Evolutionary conservation across 2,113 vertebrate species (phyloP).

Genomic region (Datnioides undecimradiatus): DNA sequence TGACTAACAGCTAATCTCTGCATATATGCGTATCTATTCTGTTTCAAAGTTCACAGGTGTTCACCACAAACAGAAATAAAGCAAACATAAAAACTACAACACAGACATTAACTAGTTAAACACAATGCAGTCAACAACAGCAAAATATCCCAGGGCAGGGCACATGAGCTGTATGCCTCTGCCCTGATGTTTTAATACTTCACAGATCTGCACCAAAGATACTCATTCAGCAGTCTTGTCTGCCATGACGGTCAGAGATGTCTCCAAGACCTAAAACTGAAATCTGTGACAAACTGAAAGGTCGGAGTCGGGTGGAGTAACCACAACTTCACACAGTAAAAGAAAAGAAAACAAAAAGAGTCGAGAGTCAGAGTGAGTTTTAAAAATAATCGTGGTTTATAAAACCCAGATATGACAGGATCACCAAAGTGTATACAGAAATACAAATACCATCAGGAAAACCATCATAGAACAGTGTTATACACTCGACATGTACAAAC

Average conservation of each 20-base stretch:
- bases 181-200: not conserved
- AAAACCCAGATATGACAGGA: constrained; percentile 90
- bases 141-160: not conserved
- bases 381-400: constrained; percentile 90
- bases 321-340: not conserved
- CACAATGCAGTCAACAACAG: not conserved
- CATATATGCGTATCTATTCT: not conserved
- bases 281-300: not conserved
- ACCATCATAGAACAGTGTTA: constrained; percentile 81
- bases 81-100: not conserved
- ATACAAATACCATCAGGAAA: constrained; percentile 87
- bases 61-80: not conserved
- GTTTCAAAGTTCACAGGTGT: not conserved
- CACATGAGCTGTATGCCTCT: not conserved
- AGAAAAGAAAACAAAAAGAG: constrained; percentile 40
- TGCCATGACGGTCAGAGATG: not conserved
- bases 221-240: not conserved
- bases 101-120: not conserved
- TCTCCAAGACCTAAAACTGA: not conserved
- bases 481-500: constrained; percentile 85
- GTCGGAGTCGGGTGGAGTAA: not conserved
- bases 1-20: not conserved
- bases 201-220: not conserved
- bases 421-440: constrained; percentile 89
- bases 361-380: constrained; percentile 79